Base-by-base conservation (phyloP, 2,113 vertebrate species). In the Aptenodytes forsteri region DNA sequence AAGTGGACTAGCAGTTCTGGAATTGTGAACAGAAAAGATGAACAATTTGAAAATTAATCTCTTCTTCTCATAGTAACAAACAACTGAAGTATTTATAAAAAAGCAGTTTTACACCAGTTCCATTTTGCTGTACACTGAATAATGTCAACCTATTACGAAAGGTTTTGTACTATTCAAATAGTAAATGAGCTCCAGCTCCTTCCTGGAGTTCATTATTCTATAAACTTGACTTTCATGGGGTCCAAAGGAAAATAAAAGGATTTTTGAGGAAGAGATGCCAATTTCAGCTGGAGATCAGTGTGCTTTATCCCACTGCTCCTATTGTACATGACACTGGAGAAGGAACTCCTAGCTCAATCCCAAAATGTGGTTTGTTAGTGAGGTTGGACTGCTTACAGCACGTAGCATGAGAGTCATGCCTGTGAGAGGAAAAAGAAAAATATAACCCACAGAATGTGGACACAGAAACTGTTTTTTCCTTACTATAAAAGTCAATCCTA, bases 191-290 rank as follows among this genome's bases (percentile, higher is more conserved):
- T 97, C 86, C 69, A 93, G 92, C 34, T 94, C 69, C 69, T 92
- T 97, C 65, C 92, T 89, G 94, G 76, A 93, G 86, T 75, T 96
- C 85, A 94, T 96, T 92, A 81, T 59, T 94, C 42, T 55, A 88
- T 40, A 84, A 94, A 89, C n/a, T 93, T 75, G 55, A 84, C 89
- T 95, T 95, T 93, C 87, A 93, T 52, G 52, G 83, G 69, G 72
- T 91, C 80, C 83, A 94, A 92, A 90, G 22, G 23, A 84, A 87
- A 96, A 92, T 50, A 71, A 95, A 95, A 87, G 30, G 34, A 69
- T 80, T 87, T 91, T 42, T 90, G 79, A 65, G 15, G 42, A 95
- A 89, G 21, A 82, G 25, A 83, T 79, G 85, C 80, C 85, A 92
- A 40, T 58, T 88, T 86, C 67, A 86, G 49, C n/a, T 90, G 67